Conservation (phyloP, 1,140 invertebrate species). For the Ceratoteleas bidentatus region DNA sequence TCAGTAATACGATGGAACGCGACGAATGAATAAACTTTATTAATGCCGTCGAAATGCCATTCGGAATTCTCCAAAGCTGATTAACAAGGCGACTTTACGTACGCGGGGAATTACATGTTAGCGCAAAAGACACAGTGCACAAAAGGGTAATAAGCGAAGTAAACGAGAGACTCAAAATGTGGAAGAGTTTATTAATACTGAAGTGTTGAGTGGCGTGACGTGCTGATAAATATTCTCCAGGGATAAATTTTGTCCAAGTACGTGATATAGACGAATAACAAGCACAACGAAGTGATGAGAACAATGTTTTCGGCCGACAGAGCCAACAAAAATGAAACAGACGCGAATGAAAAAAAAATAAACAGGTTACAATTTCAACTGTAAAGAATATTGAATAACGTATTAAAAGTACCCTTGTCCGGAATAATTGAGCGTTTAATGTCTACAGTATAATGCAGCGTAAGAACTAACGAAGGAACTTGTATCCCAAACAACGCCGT, state of each 20-base stretch:
- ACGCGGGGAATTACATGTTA: no score
- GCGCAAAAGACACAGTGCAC: no score
- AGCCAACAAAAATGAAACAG: not conserved
- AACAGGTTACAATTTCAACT: not conserved
- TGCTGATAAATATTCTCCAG: constrained; percentile 70
- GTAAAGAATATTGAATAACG: not conserved
- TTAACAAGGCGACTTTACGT: no score
- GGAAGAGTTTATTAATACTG: constrained; percentile 72
- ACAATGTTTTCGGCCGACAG: no score
- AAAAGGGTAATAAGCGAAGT: no score
- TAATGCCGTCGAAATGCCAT: no score
- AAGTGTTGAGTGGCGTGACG: constrained; percentile 63
- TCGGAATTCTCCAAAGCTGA: no score
- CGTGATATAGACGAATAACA: constrained; percentile 48
- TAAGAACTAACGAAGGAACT: constrained; percentile 10
- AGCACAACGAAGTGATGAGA: not conserved
- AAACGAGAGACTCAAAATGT: constrained; percentile 17
- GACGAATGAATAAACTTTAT: no score
- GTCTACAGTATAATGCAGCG: not conserved
- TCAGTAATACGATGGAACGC: no score
- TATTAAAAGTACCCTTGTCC: not conserved
- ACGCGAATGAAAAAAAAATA: not conserved
- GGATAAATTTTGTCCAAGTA: constrained; percentile 65
- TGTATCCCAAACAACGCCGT: constrained; percentile 17
- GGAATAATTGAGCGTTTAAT: constrained; percentile 11